phyloP scores from a whole-genome alignment of 1,140 invertebrate genomes.

The Drosophila eugracilis region DNA sequence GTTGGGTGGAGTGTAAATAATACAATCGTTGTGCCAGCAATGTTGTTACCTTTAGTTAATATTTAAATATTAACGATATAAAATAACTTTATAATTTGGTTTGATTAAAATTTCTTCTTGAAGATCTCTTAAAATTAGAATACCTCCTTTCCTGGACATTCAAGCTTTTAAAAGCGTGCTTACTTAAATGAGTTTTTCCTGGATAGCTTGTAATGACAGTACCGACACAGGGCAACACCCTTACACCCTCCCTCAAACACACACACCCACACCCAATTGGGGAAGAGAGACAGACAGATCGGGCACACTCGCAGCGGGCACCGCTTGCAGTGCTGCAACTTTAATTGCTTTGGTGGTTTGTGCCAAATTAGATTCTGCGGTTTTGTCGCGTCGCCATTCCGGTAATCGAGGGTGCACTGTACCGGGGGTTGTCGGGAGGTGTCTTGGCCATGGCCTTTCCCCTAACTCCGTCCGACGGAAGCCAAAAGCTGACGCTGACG shows the following conservation, averaged over 20 bases:
- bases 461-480: slow-evolving; percentile 30
- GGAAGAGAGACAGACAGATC: slow-evolving; percentile 19
- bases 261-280: not conserved
- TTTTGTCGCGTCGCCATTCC: slow-evolving; percentile 67
- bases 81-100: no score
- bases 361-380: slow-evolving; percentile 79
- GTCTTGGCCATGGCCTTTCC: slow-evolving; percentile 32
- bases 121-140: no score
- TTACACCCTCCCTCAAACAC: not conserved
- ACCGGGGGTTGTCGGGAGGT: slow-evolving; percentile 1
- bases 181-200: not conserved
- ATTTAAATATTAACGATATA: no score
- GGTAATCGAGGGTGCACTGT: slow-evolving; percentile 51
- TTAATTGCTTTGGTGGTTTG: slow-evolving; percentile 84
- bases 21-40: no score
- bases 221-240: not conserved
- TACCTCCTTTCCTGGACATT: no score
- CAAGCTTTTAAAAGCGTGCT: not conserved
- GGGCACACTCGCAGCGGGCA: slow-evolving; percentile 33
- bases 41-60: no score
- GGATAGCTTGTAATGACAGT: slow-evolving; percentile 7
- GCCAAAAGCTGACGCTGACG: slow-evolving; percentile 57
- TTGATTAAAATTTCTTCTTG: no score
- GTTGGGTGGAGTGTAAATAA: not conserved
- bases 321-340: slow-evolving; percentile 75